Percentiles rank a stretch among this genome's conserved stretches.
Conservation (phyloP, 2,888 invertebrate species). For the Tipula unca region DNA sequence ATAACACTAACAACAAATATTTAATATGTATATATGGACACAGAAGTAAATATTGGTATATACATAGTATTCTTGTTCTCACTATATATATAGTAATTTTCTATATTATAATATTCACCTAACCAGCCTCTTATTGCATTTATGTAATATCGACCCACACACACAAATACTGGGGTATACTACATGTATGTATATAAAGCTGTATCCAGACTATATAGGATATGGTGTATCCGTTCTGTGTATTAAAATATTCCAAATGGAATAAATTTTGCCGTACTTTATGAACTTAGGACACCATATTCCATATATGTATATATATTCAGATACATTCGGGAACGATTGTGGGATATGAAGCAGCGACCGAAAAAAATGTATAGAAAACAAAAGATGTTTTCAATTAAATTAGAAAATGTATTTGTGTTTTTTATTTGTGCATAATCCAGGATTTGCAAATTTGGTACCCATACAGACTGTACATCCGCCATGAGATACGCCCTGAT, state of each 20-base stretch:
- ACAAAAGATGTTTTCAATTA: background rate
- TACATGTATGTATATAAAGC: background rate
- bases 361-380: background rate
- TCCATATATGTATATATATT: background rate
- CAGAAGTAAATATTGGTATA: background rate
- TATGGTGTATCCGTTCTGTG: background rate
- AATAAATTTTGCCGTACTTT: background rate
- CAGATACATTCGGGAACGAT: background rate
- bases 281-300: background rate
- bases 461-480: too few species aligned
- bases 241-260: background rate
- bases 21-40: background rate
- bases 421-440: too few species aligned
- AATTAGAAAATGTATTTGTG: background rate
- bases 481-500: too few species aligned
- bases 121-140: background rate
- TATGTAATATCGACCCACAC: background rate
- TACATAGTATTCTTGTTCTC: background rate
- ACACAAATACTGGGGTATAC: background rate
- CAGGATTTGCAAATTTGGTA: too few species aligned
- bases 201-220: background rate
- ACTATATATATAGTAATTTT: background rate
- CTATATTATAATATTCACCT: background rate
- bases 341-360: background rate
- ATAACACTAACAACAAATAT: background rate